These are phyloP conservation scores for Malurus alboscapulatus DNA, from an alignment of 2,113 vertebrate species.

Conservation along the genomic window DNA sequence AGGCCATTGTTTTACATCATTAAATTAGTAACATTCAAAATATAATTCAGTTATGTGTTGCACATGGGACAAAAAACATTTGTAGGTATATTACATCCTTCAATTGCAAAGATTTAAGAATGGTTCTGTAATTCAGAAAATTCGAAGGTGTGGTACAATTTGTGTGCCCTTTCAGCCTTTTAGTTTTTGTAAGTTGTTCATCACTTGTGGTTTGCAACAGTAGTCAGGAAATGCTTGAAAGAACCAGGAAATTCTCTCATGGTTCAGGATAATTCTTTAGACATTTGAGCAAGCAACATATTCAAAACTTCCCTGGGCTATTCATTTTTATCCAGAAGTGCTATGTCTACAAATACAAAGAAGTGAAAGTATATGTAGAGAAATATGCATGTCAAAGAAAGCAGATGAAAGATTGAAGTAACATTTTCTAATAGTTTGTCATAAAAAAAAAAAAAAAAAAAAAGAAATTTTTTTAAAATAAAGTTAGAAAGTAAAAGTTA, in stretches of 20 bases:
- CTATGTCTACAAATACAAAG: neutral
- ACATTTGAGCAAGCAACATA: neutral
- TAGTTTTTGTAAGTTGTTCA: neutral
- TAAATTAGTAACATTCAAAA: neutral
- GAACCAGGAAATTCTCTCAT: neutral
- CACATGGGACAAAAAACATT: neutral
- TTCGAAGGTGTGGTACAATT: neutral
- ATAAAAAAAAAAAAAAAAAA: neutral
- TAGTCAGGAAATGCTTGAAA: neutral
- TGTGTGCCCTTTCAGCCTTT: neutral
- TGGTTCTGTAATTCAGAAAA: neutral
- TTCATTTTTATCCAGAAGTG: neutral
- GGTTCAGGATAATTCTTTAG: neutral
- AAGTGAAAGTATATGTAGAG: neutral
- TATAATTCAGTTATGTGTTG: neutral
- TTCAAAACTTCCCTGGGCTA: neutral
- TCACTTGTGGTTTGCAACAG: neutral
- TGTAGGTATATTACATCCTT: neutral
- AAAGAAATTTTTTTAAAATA: neutral
- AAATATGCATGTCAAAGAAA: neutral
- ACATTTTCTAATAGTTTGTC: neutral
- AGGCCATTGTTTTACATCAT: neutral
- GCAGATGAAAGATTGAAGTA: neutral
- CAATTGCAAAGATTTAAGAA: neutral
- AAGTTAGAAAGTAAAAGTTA: neutral